Evolutionary conservation across 2,797 vertebrate species (phyloP).

Genomic region (Pantherophis alleghaniensis): DNA sequence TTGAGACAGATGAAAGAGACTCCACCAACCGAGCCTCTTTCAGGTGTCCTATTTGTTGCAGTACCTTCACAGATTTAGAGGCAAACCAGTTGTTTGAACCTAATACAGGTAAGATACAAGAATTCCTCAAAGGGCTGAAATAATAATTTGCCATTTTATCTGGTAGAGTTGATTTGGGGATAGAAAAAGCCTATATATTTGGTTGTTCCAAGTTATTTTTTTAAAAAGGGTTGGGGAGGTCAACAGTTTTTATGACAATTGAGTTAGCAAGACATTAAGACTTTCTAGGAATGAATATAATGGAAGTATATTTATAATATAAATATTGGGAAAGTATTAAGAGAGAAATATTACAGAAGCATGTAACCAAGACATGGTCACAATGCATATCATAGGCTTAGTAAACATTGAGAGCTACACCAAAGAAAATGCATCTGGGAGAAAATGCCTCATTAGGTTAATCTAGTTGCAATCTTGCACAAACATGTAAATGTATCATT

Average conservation of each 20-base stretch:
- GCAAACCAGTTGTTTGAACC: constrained; percentile 96
- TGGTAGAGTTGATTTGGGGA: no score
- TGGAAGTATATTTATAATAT: background rate
- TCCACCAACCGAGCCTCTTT: constrained; percentile 96
- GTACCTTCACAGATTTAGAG: constrained; percentile 96
- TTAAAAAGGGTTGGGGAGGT: background rate
- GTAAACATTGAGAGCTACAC: background rate
- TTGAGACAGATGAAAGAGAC: constrained; percentile 97
- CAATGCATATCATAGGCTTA: background rate
- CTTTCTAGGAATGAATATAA: background rate
- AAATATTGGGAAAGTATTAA: background rate
- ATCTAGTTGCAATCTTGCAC: background rate
- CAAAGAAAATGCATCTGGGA: background rate
- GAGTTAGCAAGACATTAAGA: background rate
- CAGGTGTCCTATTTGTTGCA: constrained; percentile 90
- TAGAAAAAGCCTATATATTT: background rate
- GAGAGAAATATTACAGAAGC: background rate
- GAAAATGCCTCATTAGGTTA: background rate
- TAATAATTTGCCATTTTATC: background rate
- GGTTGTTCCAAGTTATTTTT: background rate
- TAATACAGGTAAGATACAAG: constrained; percentile 83
- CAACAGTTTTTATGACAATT: background rate
- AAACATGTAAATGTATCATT: background rate
- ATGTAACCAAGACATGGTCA: background rate
- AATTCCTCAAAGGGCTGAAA: background rate